Base-by-base conservation (phyloP, 35 echinoderm and acorn worm species). In the Heliocidaris tuberculata region DNA sequence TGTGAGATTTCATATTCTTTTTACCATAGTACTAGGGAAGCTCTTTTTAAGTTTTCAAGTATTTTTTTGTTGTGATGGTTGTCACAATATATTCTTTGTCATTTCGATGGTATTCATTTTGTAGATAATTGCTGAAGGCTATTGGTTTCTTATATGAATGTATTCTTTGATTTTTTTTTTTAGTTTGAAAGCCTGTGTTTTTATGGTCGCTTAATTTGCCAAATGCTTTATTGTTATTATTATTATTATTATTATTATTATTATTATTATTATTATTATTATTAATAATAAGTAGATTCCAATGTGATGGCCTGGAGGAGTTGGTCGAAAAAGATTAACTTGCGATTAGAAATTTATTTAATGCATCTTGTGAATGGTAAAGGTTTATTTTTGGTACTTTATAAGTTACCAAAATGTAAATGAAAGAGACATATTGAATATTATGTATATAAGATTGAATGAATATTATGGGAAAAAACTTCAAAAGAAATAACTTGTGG, bases 351-450 rank as follows among this genome's bases (percentile, higher is more conserved):
- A 78, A 78, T n/a, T 56, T 27, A 78, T 78, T n/a, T 27, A 27
- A 7, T 78, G 19, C 65, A 78, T 78, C 65, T 78, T 78, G 65
- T 29, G 65, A 78, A 78, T 21, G 65, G 21, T 27, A 78, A 78
- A 78, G 65, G 65, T 78, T 78, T 78, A 78, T 78, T 78, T 78
- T 78, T 78, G 65, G 65, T 78, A 78, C 65, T 78, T 78, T 7
- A 78, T 78, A 78, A 78, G 65, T 78, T 24, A 78, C 65, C 65
- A 78, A 78, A 78, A 78, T 78, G 65, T 78, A 78, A 78, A 78
- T 78, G 65, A 78, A 78, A 78, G 65, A 78, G 65, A 78, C 65
- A 78, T 78, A 78, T 78, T 78, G 65, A 21, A 78, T 78, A 78
- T 78, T 78, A 78, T 78, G 65, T 78, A 78, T 27, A 78, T 78